These are phyloP conservation scores for Clusia tigrina DNA, from an alignment of 2,888 invertebrate genomes.

Conservation along the genomic window DNA sequence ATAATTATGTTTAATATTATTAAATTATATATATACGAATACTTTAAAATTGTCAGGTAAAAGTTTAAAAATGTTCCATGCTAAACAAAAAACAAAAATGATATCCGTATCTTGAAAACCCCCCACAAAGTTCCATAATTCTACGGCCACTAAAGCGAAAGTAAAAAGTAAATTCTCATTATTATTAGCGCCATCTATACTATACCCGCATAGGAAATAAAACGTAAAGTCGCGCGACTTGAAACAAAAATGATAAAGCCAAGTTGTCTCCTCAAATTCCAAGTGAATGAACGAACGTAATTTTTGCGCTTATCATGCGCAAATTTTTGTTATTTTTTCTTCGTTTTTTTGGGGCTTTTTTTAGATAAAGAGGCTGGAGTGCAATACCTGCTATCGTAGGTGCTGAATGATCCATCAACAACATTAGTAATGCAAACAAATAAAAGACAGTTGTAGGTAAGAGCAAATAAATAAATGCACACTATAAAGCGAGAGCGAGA, in stretches of 20 bases:
- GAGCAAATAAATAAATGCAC: not conserved
- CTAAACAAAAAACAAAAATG: not conserved
- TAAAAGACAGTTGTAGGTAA: not conserved
- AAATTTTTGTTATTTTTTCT: too few species aligned
- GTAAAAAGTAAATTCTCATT: constrained; percentile 30
- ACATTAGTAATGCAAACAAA: not conserved
- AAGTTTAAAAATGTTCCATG: constrained; percentile 3
- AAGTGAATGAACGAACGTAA: constrained; percentile 38
- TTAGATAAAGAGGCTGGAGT: too few species aligned
- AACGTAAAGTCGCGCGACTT: constrained; percentile 40
- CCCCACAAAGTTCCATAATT: constrained; percentile 11
- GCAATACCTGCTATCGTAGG: too few species aligned
- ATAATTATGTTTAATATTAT: not conserved
- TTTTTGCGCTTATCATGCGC: not conserved
- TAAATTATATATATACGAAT: not conserved
- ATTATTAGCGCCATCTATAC: constrained; percentile 34
- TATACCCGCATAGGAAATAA: constrained; percentile 35
- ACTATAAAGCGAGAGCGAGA: too few species aligned
- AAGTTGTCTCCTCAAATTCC: constrained; percentile 54
- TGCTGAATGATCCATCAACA: not conserved
- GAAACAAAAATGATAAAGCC: constrained; percentile 46
- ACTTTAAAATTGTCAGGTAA: constrained; percentile 10
- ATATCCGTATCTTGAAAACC: not conserved
- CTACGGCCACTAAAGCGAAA: constrained; percentile 10
- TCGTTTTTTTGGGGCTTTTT: too few species aligned